A percentile compares a stretch with the other conserved stretches of the same genome.
Evolutionary conservation across 2,113 vertebrate genomes (phyloP).

Genomic region (Mus pahari): DNA sequence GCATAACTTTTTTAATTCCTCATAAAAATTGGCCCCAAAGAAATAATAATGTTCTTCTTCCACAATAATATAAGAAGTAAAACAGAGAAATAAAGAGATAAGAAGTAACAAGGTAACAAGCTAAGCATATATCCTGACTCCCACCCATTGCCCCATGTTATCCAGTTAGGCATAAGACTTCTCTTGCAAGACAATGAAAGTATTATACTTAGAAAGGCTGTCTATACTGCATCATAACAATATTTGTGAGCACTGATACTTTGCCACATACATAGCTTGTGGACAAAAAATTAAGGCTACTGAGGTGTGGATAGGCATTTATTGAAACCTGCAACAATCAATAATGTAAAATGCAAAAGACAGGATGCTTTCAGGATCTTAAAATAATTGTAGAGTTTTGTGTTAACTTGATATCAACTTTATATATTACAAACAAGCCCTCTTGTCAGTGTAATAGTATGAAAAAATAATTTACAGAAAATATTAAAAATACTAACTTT

Average conservation of each 20-base stretch:
- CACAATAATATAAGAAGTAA: constrained; percentile 37
- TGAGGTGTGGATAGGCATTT: background rate
- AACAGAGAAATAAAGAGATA: background rate
- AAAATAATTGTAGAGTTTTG: constrained; percentile 38
- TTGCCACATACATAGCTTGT: constrained; percentile 30
- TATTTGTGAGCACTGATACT: constrained; percentile 13
- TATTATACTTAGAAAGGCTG: background rate
- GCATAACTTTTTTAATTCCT: constrained; percentile 18
- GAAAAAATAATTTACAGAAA: constrained; percentile 44
- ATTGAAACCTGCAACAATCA: background rate
- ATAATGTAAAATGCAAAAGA: constrained; percentile 40
- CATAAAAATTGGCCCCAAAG: constrained; percentile 15
- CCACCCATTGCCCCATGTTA: background rate
- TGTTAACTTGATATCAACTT: constrained; percentile 33
- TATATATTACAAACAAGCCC: background rate
- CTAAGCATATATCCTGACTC: background rate
- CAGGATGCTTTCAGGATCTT: background rate
- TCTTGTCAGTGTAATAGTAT: background rate
- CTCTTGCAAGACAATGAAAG: background rate
- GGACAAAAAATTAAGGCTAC: constrained; percentile 49
- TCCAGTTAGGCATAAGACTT: background rate
- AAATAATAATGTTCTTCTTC: constrained; percentile 24
- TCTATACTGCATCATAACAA: constrained; percentile 22
- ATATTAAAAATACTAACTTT: constrained; percentile 12
- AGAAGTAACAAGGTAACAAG: background rate